phyloP scores from a whole-genome alignment of 2,113 vertebrate species.

The Dromiciops gliroides region DNA sequence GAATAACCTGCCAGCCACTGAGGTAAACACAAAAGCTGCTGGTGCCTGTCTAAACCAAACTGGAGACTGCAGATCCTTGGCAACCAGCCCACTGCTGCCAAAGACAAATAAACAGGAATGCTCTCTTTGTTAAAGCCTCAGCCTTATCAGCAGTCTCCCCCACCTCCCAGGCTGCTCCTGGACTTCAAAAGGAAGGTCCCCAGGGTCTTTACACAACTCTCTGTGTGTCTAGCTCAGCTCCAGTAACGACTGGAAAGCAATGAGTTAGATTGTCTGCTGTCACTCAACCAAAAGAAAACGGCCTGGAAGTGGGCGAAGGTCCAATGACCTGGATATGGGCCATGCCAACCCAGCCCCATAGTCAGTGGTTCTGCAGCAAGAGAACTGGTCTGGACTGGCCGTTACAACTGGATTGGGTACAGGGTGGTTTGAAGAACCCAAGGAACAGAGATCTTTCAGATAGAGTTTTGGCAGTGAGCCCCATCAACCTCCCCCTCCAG shows the following conservation, averaged over 20 bases:
- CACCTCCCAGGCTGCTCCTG: constrained; percentile 34
- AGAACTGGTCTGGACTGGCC: too few species aligned
- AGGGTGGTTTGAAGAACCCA: too few species aligned
- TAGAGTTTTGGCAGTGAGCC: neutral
- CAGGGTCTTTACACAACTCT: neutral
- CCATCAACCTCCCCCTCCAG: neutral
- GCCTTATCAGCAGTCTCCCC: constrained; percentile 8
- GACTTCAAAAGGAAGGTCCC: constrained; percentile 5
- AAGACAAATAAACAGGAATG: constrained; percentile 20
- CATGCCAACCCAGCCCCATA: neutral
- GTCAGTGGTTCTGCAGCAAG: neutral
- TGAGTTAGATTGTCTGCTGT: neutral
- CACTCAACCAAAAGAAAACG: neutral
- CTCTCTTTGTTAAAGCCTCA: constrained; percentile 38
- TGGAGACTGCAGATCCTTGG: neutral
- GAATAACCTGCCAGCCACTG: neutral
- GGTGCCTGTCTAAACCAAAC: neutral
- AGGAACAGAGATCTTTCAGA: neutral
- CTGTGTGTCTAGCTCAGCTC: neutral
- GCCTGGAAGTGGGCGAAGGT: neutral
- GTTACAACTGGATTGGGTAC: too few species aligned
- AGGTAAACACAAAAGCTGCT: neutral
- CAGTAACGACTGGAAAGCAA: neutral
- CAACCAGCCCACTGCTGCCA: constrained; percentile 3
- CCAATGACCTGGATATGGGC: neutral